Percentiles rank a stretch among this genome's conserved stretches.
phyloP scores from a whole-genome alignment of 2,113 vertebrate genomes.

The Thomomys bottae region DNA sequence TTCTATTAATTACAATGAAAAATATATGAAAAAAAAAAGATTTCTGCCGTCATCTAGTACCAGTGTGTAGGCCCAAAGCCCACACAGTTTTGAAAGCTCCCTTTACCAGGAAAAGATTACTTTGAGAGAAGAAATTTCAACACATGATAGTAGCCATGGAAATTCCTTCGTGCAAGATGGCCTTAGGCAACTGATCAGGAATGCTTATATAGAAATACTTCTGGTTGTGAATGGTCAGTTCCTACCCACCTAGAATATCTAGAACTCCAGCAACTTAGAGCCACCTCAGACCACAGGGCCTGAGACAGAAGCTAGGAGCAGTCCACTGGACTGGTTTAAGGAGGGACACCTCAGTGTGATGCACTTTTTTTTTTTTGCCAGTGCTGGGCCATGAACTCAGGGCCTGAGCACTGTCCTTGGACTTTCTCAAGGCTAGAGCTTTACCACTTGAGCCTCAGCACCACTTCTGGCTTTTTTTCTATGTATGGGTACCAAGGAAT shows the following conservation, averaged over 20 bases:
- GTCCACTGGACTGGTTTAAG: background rate
- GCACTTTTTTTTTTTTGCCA: too few species aligned
- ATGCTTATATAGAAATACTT: background rate
- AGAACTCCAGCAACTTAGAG: background rate
- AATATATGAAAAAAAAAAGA: too few species aligned
- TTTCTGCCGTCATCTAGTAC: background rate
- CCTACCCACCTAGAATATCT: background rate
- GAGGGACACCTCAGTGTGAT: background rate
- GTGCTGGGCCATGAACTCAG: too few species aligned
- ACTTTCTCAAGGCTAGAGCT: too few species aligned
- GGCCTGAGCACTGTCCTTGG: too few species aligned
- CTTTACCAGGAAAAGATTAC: background rate
- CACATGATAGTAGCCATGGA: background rate
- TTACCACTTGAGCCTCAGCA: too few species aligned
- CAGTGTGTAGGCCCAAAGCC: background rate
- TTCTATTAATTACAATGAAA: too few species aligned
- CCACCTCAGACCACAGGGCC: background rate
- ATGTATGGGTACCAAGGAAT: too few species aligned
- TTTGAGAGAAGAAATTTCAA: conserved; percentile 38
- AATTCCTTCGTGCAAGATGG: background rate
- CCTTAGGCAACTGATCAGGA: background rate
- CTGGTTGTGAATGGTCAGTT: background rate
- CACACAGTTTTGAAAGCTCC: background rate
- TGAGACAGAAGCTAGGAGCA: background rate
- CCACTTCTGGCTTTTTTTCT: too few species aligned